Conservation (phyloP, 1,140 invertebrate species). For the Drosophila kohkoa region DNA sequence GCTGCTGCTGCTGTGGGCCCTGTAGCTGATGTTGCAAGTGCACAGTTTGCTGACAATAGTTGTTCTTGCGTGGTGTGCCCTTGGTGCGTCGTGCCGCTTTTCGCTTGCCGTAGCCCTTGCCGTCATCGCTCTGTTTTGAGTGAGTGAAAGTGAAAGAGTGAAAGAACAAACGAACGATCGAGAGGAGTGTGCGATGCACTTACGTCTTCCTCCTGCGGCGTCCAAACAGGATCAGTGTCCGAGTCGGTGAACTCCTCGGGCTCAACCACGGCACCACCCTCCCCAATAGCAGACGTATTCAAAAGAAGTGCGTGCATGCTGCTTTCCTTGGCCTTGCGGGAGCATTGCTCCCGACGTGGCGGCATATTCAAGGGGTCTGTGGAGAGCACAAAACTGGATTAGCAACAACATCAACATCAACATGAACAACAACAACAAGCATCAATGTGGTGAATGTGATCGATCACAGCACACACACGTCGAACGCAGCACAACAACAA, state of each 20-base stretch:
- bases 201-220: conserved; percentile 87
- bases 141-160: conserved; percentile 21
- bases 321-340: conserved; percentile 88
- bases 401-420: conserved; percentile 38
- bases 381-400: conserved; percentile 76
- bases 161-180: background rate
- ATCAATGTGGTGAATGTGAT: conserved; percentile 27
- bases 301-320: conserved; percentile 80
- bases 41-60: conserved; percentile 52
- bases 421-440: conserved; percentile 33
- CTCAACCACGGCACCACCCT: conserved; percentile 80
- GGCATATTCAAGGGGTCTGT: conserved; percentile 85
- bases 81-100: conserved; percentile 74
- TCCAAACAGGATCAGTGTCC: conserved; percentile 91
- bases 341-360: conserved; percentile 87
- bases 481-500: conserved; percentile 51
- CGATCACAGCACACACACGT: conserved; percentile 31
- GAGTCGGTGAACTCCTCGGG: conserved; percentile 87
- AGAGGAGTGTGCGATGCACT: conserved; percentile 46
- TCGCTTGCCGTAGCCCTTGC: conserved; percentile 73
- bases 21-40: conserved; percentile 56
- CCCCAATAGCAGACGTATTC: conserved; percentile 57
- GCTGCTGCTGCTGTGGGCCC: conserved; percentile 28
- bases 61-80: conserved; percentile 77
- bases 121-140: conserved; percentile 69